These are phyloP conservation scores for Notoglanidium macrostoma DNA, from an alignment of 2,797 vertebrate genomes.

Conservation along the genomic window DNA sequence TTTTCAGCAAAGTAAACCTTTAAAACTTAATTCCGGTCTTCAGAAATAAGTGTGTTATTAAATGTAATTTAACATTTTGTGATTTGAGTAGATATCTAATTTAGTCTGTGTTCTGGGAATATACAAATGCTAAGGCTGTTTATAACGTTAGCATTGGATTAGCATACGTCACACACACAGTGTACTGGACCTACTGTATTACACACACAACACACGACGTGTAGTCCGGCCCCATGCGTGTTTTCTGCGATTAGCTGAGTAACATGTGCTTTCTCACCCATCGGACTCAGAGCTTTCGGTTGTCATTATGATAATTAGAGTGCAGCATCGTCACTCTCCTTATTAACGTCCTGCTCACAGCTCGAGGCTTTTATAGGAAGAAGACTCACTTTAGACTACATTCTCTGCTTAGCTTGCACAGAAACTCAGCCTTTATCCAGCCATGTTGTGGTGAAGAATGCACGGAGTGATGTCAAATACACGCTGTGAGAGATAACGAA, in stretches of 20 bases:
- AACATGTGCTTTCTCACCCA: neutral
- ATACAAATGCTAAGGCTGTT: too few relatives aligned
- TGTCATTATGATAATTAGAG: neutral
- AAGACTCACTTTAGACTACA: neutral
- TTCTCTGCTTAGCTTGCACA: neutral
- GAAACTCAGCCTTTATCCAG: neutral
- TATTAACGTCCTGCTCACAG: neutral
- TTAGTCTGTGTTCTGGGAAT: neutral
- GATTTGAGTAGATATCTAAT: neutral
- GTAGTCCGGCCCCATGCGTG: neutral
- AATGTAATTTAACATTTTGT: neutral
- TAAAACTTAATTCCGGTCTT: neutral
- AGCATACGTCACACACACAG: too few relatives aligned
- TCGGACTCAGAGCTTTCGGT: neutral
- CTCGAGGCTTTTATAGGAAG: neutral
- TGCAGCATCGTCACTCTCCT: neutral
- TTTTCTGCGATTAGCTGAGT: neutral
- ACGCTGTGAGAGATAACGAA: neutral
- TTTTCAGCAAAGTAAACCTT: neutral
- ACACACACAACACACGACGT: too few relatives aligned
- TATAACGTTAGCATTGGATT: too few relatives aligned
- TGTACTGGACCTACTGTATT: too few relatives aligned
- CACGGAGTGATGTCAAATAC: neutral
- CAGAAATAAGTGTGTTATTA: neutral
- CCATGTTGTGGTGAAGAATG: neutral